Percentiles rank a stretch among this genome's conserved stretches.
These are phyloP conservation scores for Thinocorus orbignyianus DNA, from an alignment of 2,113 vertebrate genomes.

Conservation along the genomic window DNA sequence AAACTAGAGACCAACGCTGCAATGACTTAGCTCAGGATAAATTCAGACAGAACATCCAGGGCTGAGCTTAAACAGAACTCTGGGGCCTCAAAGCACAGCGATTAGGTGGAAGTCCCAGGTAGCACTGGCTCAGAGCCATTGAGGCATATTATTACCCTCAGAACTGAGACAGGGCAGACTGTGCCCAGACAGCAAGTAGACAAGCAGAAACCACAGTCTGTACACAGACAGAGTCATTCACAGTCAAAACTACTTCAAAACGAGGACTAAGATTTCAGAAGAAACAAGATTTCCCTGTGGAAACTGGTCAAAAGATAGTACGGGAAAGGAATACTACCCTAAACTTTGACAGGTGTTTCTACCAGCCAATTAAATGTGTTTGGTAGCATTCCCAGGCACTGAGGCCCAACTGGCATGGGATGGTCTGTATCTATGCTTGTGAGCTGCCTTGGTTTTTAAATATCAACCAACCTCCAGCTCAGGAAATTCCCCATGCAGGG, in stretches of 20 bases:
- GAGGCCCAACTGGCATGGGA: background rate
- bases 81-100: background rate
- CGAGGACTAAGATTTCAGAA: background rate
- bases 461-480: background rate
- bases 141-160: background rate
- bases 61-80: background rate
- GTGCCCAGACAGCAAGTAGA: background rate
- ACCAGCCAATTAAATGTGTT: background rate
- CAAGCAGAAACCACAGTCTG: background rate
- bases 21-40: background rate
- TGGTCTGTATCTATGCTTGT: background rate
- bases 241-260: background rate
- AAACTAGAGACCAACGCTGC: background rate
- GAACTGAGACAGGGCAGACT: background rate
- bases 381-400: background rate
- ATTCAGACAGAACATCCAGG: background rate
- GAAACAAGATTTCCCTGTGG: background rate
- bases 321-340: background rate
- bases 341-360: background rate
- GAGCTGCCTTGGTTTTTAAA: background rate
- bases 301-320: background rate
- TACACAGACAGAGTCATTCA: background rate
- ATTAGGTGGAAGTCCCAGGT: background rate
- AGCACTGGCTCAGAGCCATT: background rate
- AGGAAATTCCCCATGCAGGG: background rate